phyloP scores from a whole-genome alignment of 1,140 invertebrate species.

The Euschistus heros region DNA sequence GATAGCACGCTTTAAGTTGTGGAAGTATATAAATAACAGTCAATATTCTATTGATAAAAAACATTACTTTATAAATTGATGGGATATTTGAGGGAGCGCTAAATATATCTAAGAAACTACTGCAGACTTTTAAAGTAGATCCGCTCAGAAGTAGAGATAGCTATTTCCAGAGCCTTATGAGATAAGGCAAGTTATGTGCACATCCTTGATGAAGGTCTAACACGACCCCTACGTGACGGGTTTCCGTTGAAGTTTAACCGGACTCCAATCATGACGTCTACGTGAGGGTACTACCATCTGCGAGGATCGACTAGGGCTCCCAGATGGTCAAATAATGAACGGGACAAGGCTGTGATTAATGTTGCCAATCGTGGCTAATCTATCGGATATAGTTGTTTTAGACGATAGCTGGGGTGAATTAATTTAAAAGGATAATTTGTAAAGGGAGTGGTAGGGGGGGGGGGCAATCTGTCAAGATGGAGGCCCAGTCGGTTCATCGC shows the following conservation, averaged over 20 bases:
- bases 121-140: too few relatives aligned
- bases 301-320: background rate
- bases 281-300: background rate
- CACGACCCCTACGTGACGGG: too few relatives aligned
- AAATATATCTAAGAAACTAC: too few relatives aligned
- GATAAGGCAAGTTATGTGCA: too few relatives aligned
- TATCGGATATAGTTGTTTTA: conserved; percentile 7
- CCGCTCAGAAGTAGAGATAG: too few relatives aligned
- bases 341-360: conserved; percentile 1
- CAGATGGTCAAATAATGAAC: conserved; percentile 7
- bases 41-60: too few relatives aligned
- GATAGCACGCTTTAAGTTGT: too few relatives aligned
- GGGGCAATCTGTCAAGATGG: background rate
- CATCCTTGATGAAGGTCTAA: too few relatives aligned
- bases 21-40: too few relatives aligned
- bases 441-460: background rate
- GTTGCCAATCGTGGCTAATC: background rate
- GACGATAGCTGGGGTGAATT: background rate
- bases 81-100: too few relatives aligned
- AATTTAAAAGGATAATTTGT: conserved; percentile 5
- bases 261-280: background rate
- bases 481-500: background rate
- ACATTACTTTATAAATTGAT: too few relatives aligned
- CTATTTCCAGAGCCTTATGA: too few relatives aligned
- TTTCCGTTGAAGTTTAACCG: background rate